These are phyloP conservation scores for Anas platyrhynchos DNA, from an alignment of 2,113 vertebrate species.

Conservation along the genomic window DNA sequence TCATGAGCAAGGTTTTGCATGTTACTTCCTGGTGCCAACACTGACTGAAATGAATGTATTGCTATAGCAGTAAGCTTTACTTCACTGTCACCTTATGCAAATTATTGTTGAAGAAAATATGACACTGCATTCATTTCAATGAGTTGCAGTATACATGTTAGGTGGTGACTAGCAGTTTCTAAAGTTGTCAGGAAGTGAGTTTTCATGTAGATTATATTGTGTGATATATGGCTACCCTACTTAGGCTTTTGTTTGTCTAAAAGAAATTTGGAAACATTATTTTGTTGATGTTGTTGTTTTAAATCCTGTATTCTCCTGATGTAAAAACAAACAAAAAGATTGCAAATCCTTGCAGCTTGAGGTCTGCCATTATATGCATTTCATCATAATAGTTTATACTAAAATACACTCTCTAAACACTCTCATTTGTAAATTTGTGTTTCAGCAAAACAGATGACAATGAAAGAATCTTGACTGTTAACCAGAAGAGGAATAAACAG, in stretches of 20 bases:
- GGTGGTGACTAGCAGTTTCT: neutral
- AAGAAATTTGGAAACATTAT: neutral
- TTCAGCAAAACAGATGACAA: neutral
- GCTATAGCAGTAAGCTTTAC: neutral
- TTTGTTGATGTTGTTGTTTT: neutral
- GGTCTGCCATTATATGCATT: neutral
- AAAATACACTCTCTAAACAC: neutral
- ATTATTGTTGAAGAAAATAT: neutral
- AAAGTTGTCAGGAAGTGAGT: neutral
- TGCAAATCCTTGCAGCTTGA: neutral
- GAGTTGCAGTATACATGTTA: neutral
- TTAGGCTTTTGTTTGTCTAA: neutral
- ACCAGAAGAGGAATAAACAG: neutral
- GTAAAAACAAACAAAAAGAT: neutral
- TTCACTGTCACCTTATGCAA: neutral
- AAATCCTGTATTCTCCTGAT: neutral
- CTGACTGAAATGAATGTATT: neutral
- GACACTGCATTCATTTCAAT: neutral
- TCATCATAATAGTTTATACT: neutral
- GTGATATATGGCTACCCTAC: neutral
- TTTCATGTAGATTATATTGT: neutral
- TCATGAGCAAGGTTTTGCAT: neutral
- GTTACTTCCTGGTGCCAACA: neutral
- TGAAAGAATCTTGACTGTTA: neutral
- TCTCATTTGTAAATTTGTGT: neutral